Evolutionary conservation across 2,113 vertebrate genomes (phyloP), one percentile per base, ranked within the genome.

Genomic region (Colistium nudipinnis): DNA sequence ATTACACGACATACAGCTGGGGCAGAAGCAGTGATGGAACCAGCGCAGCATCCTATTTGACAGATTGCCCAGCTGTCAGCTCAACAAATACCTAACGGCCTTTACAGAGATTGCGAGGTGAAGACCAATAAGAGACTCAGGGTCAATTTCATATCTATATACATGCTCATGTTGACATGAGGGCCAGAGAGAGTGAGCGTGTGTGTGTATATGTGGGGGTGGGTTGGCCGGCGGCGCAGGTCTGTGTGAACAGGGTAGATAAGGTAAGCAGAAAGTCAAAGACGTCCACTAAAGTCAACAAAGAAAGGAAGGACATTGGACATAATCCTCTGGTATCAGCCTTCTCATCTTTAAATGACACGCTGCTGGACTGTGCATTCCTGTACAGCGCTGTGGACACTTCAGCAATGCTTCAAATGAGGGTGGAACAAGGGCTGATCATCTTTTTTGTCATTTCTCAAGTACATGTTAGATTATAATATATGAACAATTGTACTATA

Each of bases 91-190:
- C 44, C 66, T 3, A 48, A 49, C 43, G 38, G 44, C 44, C 14
- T 19, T 43, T 52, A 47, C 1, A 25, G 31, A 30, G 25, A 48
- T n/a, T 45, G 47, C 25, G 48, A n/a, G 49, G 27, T 31, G 17
- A 20, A 19, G 30, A 53, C 33, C 51, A 53, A 53, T 33, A 33
- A 33, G 49, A 52, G n/a, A 13, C 27, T 52, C 49, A 14, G 48
- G 49, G 7, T 52, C 45, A 24, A 14, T 70, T 60, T 51, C 25
- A 41, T 9, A 51, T 51, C 45, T n/a, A 25, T 70, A 57, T 43
- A 38, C 55, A 41, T 33, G 51, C n/a, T 61, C 25, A 33, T 52
- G 35, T 61, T 52, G 55, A 60, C 25, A 25, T 35, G 24, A 20
- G 24, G 33, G 4, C 7, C 6, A 20, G 41, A 44, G 17, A 19